A percentile compares a stretch with the other conserved stretches of the same genome.
Evolutionary conservation across 2,113 vertebrate species (phyloP).

Genomic region (Aspiorhynchus laticeps): DNA sequence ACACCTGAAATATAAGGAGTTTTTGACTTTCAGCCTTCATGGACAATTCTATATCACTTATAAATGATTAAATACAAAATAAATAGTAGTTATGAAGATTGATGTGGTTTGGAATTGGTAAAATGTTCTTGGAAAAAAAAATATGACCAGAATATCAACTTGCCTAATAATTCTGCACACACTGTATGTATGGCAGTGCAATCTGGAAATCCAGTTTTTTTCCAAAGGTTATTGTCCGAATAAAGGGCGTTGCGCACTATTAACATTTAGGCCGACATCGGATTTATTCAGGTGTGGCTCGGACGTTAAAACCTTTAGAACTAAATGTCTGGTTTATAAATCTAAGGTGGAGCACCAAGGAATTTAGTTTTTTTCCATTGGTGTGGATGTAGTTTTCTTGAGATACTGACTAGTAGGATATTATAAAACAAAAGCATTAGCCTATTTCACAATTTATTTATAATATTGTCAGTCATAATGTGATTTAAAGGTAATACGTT

Average conservation of each 20-base stretch:
- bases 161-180: too few relatives aligned
- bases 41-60: too few relatives aligned
- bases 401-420: background rate
- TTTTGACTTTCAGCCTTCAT: too few relatives aligned
- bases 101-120: too few relatives aligned
- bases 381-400: background rate
- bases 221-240: background rate
- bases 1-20: too few relatives aligned
- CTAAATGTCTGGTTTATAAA: slow-evolving; percentile 4
- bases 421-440: background rate
- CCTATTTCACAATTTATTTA: too few relatives aligned
- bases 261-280: background rate
- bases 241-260: background rate
- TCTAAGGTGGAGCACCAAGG: slow-evolving; percentile 2
- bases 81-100: too few relatives aligned
- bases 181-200: background rate
- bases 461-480: too few relatives aligned
- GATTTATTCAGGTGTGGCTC: slow-evolving; percentile 20
- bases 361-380: background rate
- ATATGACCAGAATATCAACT: too few relatives aligned
- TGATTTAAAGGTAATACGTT: too few relatives aligned
- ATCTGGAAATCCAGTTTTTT: background rate
- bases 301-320: background rate
- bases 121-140: too few relatives aligned
- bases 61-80: too few relatives aligned